A percentile compares a stretch with the other conserved stretches of the same genome.
Conservation (phyloP, 1,140 invertebrate species). For the Drosophila chauvacae region DNA sequence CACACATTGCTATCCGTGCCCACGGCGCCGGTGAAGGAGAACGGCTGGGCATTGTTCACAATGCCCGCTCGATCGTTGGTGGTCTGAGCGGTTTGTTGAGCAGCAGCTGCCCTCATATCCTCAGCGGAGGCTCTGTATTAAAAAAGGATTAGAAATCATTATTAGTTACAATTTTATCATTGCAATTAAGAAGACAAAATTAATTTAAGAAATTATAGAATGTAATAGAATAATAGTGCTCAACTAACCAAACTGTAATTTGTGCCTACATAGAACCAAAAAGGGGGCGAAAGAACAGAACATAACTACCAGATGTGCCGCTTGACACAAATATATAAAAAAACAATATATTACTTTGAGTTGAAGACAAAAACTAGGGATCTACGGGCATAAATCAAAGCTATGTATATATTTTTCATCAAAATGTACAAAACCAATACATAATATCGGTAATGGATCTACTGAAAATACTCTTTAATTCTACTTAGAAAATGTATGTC, state of each 20-base stretch:
- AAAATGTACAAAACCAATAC: conserved; percentile 12
- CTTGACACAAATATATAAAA: not conserved
- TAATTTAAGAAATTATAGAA: conserved; percentile 8
- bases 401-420: not conserved
- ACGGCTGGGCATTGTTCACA: conserved; percentile 91
- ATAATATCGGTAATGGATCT: not conserved
- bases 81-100: conserved; percentile 81
- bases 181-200: not conserved
- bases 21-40: conserved; percentile 89
- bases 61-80: conserved; percentile 87
- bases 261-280: conserved; percentile 40
- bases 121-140: conserved; percentile 89
- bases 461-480: conserved; percentile 6
- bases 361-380: conserved; percentile 9
- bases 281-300: conserved; percentile 1
- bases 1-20: conserved; percentile 87
- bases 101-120: conserved; percentile 91
- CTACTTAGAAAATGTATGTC: conserved; percentile 15
- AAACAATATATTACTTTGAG: not conserved
- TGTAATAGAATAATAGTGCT: conserved; percentile 19
- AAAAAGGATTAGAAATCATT: too few species aligned
- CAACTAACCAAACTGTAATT: conserved; percentile 9
- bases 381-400: conserved; percentile 13
- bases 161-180: not conserved
- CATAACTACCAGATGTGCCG: not conserved